phyloP scores from a whole-genome alignment of 2,888 invertebrate genomes.

The Diarsia rubi region DNA sequence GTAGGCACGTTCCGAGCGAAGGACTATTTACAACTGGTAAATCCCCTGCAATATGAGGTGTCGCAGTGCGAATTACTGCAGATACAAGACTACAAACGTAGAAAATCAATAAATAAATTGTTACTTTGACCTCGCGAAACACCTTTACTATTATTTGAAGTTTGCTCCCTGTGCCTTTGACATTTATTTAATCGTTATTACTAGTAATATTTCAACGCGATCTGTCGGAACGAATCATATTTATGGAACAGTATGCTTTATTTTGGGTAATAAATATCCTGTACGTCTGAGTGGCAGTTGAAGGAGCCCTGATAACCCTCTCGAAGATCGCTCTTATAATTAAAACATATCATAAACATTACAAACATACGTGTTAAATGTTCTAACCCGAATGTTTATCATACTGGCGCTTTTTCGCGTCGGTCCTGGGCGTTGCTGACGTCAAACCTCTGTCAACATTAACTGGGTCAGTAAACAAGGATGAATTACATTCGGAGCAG shows the following conservation, averaged over 20 bases:
- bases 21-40: slow-evolving; percentile 39
- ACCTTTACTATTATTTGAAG: slow-evolving; percentile 28
- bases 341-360: slow-evolving; percentile 77
- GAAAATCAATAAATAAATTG: slow-evolving; percentile 51
- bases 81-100: slow-evolving; percentile 42
- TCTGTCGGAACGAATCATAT: slow-evolving; percentile 11
- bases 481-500: slow-evolving; percentile 84
- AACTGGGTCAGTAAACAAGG: slow-evolving; percentile 88
- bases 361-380: slow-evolving; percentile 76
- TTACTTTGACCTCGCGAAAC: slow-evolving; percentile 33
- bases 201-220: slow-evolving; percentile 3
- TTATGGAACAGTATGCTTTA: slow-evolving; percentile 16
- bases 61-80: slow-evolving; percentile 67
- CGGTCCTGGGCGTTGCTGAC: slow-evolving; percentile 81
- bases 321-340: slow-evolving; percentile 73
- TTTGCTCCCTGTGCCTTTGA: slow-evolving; percentile 14
- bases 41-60: slow-evolving; percentile 54
- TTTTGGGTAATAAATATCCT: slow-evolving; percentile 40
- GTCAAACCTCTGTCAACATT: slow-evolving; percentile 87
- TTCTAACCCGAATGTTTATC: slow-evolving; percentile 77
- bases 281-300: slow-evolving; percentile 47
- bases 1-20: slow-evolving; percentile 46
- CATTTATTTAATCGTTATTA: slow-evolving; percentile 26
- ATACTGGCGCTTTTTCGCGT: slow-evolving; percentile 77
- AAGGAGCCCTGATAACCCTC: slow-evolving; percentile 68